Conservation (phyloP, 2,113 vertebrate species). For the Phyllopteryx taeniolatus region DNA sequence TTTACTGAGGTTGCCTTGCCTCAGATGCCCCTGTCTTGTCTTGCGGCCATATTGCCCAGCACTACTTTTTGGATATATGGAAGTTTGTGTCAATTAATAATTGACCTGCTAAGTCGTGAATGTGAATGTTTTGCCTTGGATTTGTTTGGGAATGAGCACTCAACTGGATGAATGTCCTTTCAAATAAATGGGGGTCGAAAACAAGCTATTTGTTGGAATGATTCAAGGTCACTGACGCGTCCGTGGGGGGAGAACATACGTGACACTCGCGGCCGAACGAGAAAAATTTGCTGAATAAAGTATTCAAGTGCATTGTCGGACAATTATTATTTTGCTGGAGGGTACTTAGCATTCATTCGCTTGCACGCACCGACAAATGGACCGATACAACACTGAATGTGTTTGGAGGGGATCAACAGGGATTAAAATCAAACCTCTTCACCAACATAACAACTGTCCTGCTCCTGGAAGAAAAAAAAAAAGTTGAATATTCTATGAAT, state of each 20-base stretch:
- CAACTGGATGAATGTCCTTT: not conserved
- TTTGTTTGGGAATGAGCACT: not conserved
- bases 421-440: conserved; percentile 53
- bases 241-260: conserved; percentile 5
- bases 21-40: no score
- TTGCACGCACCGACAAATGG: conserved; percentile 47
- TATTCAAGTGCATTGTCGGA: conserved; percentile 43
- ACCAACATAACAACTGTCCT: conserved; percentile 40
- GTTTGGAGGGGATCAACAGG: conserved; percentile 8
- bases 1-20: no score
- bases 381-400: conserved; percentile 40
- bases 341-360: conserved; percentile 56
- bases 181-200: not conserved
- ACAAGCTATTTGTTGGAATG: conserved; percentile 4
- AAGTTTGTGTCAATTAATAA: no score
- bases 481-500: not conserved
- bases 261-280: conserved; percentile 32
- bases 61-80: no score
- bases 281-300: conserved; percentile 27
- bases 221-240: conserved; percentile 9
- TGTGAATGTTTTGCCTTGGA: not conserved
- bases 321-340: conserved; percentile 57
- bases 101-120: no score
- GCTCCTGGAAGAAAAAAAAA: not conserved
- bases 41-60: no score